Base-by-base conservation (phyloP, 1,140 invertebrate species). In the Drosophila paulistorum region DNA sequence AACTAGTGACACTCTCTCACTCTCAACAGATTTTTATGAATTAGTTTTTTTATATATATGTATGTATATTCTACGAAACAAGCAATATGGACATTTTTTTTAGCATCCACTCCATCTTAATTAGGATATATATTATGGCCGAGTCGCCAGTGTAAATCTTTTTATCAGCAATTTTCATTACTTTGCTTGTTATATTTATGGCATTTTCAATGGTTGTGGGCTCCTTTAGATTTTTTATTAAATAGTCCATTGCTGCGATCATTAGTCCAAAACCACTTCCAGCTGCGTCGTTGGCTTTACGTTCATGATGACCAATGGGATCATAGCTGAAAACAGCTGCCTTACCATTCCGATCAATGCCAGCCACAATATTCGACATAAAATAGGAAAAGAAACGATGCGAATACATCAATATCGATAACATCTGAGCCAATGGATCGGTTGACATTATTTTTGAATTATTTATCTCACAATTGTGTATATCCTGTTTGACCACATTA, bases 361-460 rank as follows among this genome's bases (percentile, higher is more conserved):
- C 99, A 75, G 97, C 98, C 60, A 99, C 92, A 33, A 99, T 95
- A 91, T 98, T 99, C 35, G 96, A 96, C 6, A 99, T 96, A 92
- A 99, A 99, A 91, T 99, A 99, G 0, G 99, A 99, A 92, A 99
- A 99, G 92, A 99, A 99, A 71, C 99, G 94, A 80, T 98, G 98
- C 84, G 98, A 96, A 91, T 99, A 99, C 68, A 99, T 93, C 94
- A 98, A 96, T 6, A 97, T 98, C 0, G 98, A 98, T 1, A 99
- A 92, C 96, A 97, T 98, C 0, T 99, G 98, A 11, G 98, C 97
- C 10, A 97, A 94, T 9, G 99, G 98, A 69, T 96, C 94, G 0
- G 98, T 98, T 4, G 96, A 94, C 97, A 99, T 99, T 1, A 94
- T 93, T 91, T 98, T 98, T 80, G 98, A 96, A 92, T 99, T 98